Evolutionary conservation across 2,113 vertebrate genomes (phyloP).

Genomic region (Coregonus clupeaformis): DNA sequence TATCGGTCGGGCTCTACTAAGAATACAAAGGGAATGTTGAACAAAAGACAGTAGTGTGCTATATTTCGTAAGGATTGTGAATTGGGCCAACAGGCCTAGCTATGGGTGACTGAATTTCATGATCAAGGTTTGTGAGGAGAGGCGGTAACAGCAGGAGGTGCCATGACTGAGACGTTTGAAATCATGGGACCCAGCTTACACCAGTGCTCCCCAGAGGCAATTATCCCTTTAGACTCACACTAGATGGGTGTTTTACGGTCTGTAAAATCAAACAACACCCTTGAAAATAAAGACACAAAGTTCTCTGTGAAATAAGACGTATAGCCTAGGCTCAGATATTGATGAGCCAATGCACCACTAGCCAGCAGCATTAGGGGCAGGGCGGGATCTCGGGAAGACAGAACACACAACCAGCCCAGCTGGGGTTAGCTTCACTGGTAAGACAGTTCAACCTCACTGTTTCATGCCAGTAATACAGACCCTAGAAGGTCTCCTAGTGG

Average conservation of each 20-base stretch:
- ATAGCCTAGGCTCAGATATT: background rate
- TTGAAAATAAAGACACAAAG: constrained; percentile 19
- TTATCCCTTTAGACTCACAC: constrained; percentile 45
- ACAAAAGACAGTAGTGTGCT: constrained; percentile 41
- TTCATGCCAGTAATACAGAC: constrained; percentile 25
- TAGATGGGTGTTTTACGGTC: constrained; percentile 15
- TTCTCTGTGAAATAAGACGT: background rate
- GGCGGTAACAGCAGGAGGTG: constrained; percentile 43
- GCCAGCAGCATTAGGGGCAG: background rate
- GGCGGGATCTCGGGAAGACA: background rate
- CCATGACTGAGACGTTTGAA: constrained; percentile 54
- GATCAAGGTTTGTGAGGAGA: constrained; percentile 55
- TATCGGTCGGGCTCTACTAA: constrained; percentile 3
- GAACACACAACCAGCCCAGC: background rate
- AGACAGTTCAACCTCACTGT: constrained; percentile 19
- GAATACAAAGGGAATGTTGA: constrained; percentile 44
- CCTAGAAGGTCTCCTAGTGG: background rate
- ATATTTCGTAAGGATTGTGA: constrained; percentile 36
- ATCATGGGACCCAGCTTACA: constrained; percentile 42
- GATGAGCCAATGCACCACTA: constrained; percentile 8
- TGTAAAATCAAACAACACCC: constrained; percentile 28
- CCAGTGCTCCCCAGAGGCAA: constrained; percentile 37
- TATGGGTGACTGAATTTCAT: constrained; percentile 44
- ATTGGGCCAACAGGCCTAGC: constrained; percentile 34
- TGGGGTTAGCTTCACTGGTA: background rate